Evolutionary conservation across 1,140 invertebrate species (phyloP).

Genomic region (Philopotamus ludificatus): DNA sequence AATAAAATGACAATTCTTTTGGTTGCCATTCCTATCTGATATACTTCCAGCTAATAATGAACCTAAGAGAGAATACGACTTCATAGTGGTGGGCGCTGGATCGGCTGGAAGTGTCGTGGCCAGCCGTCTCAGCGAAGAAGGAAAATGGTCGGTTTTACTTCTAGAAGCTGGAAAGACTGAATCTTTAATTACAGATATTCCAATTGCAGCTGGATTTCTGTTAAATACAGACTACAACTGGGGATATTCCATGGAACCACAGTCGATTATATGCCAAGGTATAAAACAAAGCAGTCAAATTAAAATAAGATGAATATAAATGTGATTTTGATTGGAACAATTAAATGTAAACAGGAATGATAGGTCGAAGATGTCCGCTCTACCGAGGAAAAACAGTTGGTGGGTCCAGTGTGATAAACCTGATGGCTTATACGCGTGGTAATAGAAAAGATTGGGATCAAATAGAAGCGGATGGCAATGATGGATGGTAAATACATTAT

Average conservation of each 20-base stretch:
- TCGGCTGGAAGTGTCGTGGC: constrained; percentile 86
- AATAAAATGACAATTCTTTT: too few species aligned
- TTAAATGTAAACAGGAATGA: not conserved
- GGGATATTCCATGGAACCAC: constrained; percentile 62
- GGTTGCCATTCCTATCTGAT: too few species aligned
- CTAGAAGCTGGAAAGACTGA: constrained; percentile 77
- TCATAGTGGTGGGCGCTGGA: constrained; percentile 78
- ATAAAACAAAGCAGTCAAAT: constrained; percentile 27
- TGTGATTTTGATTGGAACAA: not conserved
- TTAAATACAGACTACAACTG: constrained; percentile 60
- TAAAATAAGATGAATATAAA: not conserved
- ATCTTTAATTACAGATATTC: constrained; percentile 61
- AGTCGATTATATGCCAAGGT: constrained; percentile 56
- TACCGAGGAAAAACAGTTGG: constrained; percentile 77
- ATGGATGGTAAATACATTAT: constrained; percentile 42
- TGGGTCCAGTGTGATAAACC: constrained; percentile 65
- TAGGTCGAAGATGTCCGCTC: constrained; percentile 33
- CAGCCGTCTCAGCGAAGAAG: constrained; percentile 76
- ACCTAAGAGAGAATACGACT: constrained; percentile 72
- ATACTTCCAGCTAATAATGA: constrained; percentile 60
- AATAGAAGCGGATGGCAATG: constrained; percentile 75
- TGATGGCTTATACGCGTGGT: constrained; percentile 88
- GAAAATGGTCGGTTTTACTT: constrained; percentile 75
- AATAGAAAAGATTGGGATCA: constrained; percentile 72
- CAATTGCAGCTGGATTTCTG: constrained; percentile 53